phyloP scores from a whole-genome alignment of 1,140 invertebrate species.

The Mya arenaria region DNA sequence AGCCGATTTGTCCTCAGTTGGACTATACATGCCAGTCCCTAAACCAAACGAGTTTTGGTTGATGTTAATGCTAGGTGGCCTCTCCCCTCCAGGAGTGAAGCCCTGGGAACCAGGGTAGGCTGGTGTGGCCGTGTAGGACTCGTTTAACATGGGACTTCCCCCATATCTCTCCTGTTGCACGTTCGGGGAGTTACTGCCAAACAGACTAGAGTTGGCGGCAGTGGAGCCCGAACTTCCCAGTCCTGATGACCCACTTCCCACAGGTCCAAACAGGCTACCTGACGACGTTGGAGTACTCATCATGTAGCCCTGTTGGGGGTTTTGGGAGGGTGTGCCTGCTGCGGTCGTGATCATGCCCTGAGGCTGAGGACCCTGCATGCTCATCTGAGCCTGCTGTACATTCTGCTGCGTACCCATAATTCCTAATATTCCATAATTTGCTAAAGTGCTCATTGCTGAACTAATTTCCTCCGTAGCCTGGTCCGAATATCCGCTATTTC shows the following conservation, averaged over 20 bases:
- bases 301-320: slow-evolving; percentile 67
- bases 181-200: slow-evolving; percentile 77
- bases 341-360: slow-evolving; percentile 51
- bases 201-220: slow-evolving; percentile 76
- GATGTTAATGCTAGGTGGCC: slow-evolving; percentile 80
- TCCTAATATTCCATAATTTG: slow-evolving; percentile 94
- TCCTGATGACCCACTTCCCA: slow-evolving; percentile 77
- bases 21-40: slow-evolving; percentile 84
- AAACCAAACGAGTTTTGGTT: slow-evolving; percentile 91
- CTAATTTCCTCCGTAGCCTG: slow-evolving; percentile 93
- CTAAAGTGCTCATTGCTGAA: slow-evolving; percentile 94
- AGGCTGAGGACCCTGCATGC: slow-evolving; percentile 63
- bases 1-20: slow-evolving; percentile 74
- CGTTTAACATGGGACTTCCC: slow-evolving; percentile 77
- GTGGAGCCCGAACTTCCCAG: slow-evolving; percentile 75
- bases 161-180: slow-evolving; percentile 75
- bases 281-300: slow-evolving; percentile 74
- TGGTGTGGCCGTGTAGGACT: slow-evolving; percentile 71
- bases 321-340: slow-evolving; percentile 60
- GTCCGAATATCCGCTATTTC: slow-evolving; percentile 93
- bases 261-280: slow-evolving; percentile 78
- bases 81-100: slow-evolving; percentile 65
- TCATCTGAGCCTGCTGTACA: slow-evolving; percentile 60
- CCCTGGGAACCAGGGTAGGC: slow-evolving; percentile 69
- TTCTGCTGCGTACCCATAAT: slow-evolving; percentile 62